Conservation (phyloP, 2,797 vertebrate species). For the Xenopus petersii region DNA sequence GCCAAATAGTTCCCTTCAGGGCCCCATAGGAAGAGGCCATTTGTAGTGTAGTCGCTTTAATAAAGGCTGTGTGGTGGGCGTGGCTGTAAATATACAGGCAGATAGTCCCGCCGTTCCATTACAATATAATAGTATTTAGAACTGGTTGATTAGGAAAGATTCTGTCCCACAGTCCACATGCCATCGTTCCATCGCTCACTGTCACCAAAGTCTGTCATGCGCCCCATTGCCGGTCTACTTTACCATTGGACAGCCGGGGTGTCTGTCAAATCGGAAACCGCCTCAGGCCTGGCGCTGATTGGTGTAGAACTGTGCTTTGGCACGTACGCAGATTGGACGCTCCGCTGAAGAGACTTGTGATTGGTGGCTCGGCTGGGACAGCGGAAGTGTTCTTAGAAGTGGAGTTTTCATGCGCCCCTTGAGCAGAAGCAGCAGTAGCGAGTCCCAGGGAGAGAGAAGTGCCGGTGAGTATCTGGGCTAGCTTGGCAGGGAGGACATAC, state of each 20-base stretch:
- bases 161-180: not conserved
- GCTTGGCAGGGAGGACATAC: too few relatives aligned
- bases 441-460: not conserved
- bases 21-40: too few relatives aligned
- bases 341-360: not conserved
- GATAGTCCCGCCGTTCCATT: not conserved
- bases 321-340: not conserved
- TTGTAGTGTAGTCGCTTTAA: too few relatives aligned
- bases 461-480: too few relatives aligned
- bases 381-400: conserved; percentile 13
- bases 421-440: not conserved
- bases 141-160: too few relatives aligned
- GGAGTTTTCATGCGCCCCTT: conserved; percentile 6
- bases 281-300: not conserved
- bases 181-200: not conserved
- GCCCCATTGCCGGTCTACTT: not conserved
- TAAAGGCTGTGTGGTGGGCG: too few relatives aligned
- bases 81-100: too few relatives aligned
- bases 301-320: not conserved
- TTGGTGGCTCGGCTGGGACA: conserved; percentile 1
- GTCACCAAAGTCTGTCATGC: not conserved
- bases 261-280: not conserved
- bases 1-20: too few relatives aligned
- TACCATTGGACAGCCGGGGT: not conserved
- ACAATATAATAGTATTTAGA: not conserved